phyloP scores from a whole-genome alignment of 53 echinoderm and acorn worm species.

The Echinarachnius parma region DNA sequence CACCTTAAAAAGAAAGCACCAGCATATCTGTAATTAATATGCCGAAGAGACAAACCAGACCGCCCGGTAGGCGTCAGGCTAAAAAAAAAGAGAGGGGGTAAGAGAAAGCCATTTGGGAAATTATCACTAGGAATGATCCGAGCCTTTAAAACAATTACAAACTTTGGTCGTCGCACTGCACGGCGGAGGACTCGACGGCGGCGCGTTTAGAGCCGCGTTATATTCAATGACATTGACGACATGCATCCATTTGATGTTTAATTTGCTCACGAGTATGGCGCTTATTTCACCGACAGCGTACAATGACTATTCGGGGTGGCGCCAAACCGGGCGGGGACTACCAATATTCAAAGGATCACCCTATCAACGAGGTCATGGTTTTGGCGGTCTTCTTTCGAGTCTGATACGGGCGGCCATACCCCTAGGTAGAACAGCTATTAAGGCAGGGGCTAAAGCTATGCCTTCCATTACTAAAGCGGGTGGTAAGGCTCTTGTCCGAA shows the following conservation, averaged over 20 bases:
- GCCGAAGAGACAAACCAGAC: neutral
- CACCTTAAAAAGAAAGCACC: constrained; percentile 59
- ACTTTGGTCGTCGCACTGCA: no score
- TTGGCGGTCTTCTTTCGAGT: constrained; percentile 35
- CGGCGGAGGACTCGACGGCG: no score
- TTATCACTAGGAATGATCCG: neutral
- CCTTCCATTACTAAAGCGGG: neutral
- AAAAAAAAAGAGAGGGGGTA: neutral
- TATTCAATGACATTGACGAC: no score
- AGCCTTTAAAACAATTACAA: neutral
- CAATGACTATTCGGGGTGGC: constrained; percentile 25
- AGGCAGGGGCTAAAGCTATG: neutral
- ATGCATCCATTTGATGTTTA: no score
- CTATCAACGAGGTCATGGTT: constrained; percentile 29
- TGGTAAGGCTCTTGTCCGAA: neutral
- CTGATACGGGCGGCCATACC: constrained; percentile 35
- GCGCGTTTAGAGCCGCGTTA: no score
- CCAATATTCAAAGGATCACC: constrained; percentile 42
- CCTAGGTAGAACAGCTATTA: neutral
- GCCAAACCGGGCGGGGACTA: constrained; percentile 18
- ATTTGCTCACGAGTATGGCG: neutral
- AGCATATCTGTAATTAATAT: neutral
- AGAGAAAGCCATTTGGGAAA: neutral
- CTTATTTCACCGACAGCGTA: constrained; percentile 1
- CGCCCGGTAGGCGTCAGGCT: neutral